These are phyloP conservation scores for Eulemur mongoz DNA, from an alignment of 2,797 vertebrate species.

Conservation along the genomic window DNA sequence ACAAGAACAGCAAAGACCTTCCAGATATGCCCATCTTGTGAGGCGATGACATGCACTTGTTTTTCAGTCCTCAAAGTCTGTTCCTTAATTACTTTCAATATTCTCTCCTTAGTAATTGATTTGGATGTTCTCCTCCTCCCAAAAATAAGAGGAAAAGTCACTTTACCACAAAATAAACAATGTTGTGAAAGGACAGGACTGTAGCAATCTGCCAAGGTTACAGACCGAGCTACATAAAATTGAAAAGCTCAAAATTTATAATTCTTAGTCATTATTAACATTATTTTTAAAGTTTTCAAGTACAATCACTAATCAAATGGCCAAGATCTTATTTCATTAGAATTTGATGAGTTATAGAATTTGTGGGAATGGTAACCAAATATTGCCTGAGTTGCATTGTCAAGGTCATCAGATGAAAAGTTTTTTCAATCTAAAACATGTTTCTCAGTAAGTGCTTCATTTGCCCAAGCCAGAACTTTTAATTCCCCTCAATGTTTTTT, in stretches of 20 bases:
- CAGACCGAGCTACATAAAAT: background rate
- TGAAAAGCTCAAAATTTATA: slow-evolving; percentile 20
- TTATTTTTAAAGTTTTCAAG: slow-evolving; percentile 45
- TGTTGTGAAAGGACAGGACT: background rate
- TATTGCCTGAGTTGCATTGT: background rate
- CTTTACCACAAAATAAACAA: background rate
- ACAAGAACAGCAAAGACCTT: background rate
- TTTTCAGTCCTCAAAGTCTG: slow-evolving; percentile 6
- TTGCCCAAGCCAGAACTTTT: background rate
- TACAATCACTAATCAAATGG: background rate
- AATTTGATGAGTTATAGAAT: background rate
- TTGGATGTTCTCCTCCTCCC: background rate
- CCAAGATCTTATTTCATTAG: background rate
- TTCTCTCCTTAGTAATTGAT: background rate
- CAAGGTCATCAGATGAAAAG: background rate
- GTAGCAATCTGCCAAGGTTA: background rate
- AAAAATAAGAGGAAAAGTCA: background rate
- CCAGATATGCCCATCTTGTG: background rate
- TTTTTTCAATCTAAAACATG: background rate
- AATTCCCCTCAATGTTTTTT: background rate
- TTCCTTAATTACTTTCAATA: background rate
- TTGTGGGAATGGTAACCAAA: background rate
- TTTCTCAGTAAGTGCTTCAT: background rate
- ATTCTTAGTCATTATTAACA: background rate
- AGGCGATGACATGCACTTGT: background rate